Evolutionary conservation across 2,888 invertebrate species (phyloP).

Genomic region (Zonitis immaculata): DNA sequence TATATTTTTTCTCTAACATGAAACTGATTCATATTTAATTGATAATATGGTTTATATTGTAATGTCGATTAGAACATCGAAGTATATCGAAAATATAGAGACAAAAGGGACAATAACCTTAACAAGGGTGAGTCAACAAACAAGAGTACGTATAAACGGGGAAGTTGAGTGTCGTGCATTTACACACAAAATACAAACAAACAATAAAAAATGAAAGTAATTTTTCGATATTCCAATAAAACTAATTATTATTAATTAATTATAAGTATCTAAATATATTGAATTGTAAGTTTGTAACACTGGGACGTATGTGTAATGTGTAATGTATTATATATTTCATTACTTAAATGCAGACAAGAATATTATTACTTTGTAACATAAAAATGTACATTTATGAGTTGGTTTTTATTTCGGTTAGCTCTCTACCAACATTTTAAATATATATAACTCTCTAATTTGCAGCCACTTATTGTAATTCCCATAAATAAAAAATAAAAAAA

Average conservation of each 20-base stretch:
- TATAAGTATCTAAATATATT: no score
- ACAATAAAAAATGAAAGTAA: no score
- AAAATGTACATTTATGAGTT: not conserved
- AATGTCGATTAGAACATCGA: conserved; percentile 22
- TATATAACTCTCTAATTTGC: not conserved
- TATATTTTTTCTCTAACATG: not conserved
- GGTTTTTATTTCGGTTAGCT: not conserved
- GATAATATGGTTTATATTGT: conserved; percentile 14
- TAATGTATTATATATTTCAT: conserved; percentile 1
- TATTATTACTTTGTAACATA: conserved; percentile 1
- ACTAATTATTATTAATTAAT: no score
- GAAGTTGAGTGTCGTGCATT: conserved; percentile 22
- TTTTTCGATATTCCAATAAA: no score
- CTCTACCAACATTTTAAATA: not conserved
- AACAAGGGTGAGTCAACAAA: conserved; percentile 25
- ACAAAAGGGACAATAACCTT: conserved; percentile 29
- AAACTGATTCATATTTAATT: conserved; percentile 14
- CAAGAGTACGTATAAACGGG: conserved; percentile 16
- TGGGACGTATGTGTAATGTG: no score
- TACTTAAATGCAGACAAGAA: conserved; percentile 1
- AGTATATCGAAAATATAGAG: conserved; percentile 19
- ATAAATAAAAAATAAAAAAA: no score
- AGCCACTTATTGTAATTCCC: conserved; percentile 1
- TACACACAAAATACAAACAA: not conserved
- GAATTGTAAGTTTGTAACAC: not conserved